Evolutionary conservation across 1,140 invertebrate genomes (phyloP).

Genomic region (Aphidius gifuensis): DNA sequence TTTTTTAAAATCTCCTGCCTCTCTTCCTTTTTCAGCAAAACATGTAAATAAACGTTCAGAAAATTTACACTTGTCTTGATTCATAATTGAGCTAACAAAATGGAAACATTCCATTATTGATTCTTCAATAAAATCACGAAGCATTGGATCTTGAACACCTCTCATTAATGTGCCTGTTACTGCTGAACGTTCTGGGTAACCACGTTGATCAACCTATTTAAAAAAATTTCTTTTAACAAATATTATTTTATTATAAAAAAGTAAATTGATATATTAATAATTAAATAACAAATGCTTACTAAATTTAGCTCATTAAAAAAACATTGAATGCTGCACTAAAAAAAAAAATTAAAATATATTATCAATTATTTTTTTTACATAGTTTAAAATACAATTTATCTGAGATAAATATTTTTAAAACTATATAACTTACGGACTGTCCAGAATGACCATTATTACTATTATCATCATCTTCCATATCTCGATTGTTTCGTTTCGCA

Average conservation of each 20-base stretch:
- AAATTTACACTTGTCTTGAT: constrained; percentile 47
- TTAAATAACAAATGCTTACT: constrained; percentile 27
- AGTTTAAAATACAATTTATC: not conserved
- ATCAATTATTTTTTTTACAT: not conserved
- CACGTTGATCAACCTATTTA: constrained; percentile 43
- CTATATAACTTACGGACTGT: constrained; percentile 33
- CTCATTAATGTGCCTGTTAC: constrained; percentile 42
- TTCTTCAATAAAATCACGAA: constrained; percentile 50
- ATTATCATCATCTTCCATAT: not conserved
- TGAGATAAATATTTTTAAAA: not conserved
- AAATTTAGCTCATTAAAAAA: constrained; percentile 50
- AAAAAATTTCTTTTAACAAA: not conserved
- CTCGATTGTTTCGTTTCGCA: constrained; percentile 20
- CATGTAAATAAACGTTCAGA: constrained; percentile 47
- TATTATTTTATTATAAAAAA: not conserved
- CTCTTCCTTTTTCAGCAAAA: constrained; percentile 45
- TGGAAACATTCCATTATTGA: constrained; percentile 46
- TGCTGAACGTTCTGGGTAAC: constrained; percentile 43
- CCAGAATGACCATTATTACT: constrained; percentile 23
- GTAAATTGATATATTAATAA: not conserved
- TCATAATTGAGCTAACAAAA: constrained; percentile 36
- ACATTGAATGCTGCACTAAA: constrained; percentile 49
- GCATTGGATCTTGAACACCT: constrained; percentile 43
- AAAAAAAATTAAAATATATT: constrained; percentile 24
- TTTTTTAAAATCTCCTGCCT: constrained; percentile 32